These are phyloP conservation scores for Drosophila arawakana DNA, from an alignment of 1,140 invertebrate genomes.

Conservation along the genomic window DNA sequence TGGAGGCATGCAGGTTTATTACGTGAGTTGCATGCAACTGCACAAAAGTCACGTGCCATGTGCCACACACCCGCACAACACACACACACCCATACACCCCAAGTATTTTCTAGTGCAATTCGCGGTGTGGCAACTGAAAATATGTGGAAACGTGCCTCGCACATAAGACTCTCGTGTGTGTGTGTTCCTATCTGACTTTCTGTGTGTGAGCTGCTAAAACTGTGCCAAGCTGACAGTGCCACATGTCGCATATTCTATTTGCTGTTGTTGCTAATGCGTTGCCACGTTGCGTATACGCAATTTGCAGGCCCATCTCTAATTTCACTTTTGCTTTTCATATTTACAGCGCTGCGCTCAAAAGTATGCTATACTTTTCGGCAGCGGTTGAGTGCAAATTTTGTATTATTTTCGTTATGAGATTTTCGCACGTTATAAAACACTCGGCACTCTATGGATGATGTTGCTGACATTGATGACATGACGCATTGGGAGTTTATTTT, in stretches of 20 bases:
- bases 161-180: constrained; percentile 12
- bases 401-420: constrained; percentile 72
- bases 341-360: constrained; percentile 21
- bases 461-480: constrained; percentile 57
- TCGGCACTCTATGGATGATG: constrained; percentile 54
- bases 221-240: constrained; percentile 75
- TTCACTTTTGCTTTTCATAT: constrained; percentile 42
- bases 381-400: constrained; percentile 23
- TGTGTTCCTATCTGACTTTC: background rate
- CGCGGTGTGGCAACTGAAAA: constrained; percentile 38
- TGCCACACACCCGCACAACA: constrained; percentile 24
- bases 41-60: constrained; percentile 78
- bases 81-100: background rate
- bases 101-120: constrained; percentile 36
- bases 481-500: constrained; percentile 73
- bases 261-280: constrained; percentile 43
- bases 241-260: constrained; percentile 34
- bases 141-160: constrained; percentile 70
- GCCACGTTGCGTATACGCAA: constrained; percentile 75
- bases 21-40: constrained; percentile 75
- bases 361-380: constrained; percentile 40
- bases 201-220: constrained; percentile 50
- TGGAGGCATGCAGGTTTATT: constrained; percentile 62
- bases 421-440: constrained; percentile 79
- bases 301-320: constrained; percentile 54